Percentiles rank a stretch among this genome's conserved stretches.
phyloP scores from a whole-genome alignment of 2,888 invertebrate species.

The Herminia tarsipennalis region DNA sequence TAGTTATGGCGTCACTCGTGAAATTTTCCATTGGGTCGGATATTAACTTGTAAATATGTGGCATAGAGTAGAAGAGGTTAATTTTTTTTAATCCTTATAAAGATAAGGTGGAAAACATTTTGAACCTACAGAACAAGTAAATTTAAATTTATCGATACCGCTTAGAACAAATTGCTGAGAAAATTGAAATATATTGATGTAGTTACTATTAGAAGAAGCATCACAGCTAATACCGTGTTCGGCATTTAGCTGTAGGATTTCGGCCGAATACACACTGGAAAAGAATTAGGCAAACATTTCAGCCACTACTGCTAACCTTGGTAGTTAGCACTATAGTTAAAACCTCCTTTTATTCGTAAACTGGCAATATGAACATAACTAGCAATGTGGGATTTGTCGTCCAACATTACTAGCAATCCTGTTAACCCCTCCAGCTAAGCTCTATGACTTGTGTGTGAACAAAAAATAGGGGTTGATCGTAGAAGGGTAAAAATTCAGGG shows the following conservation, averaged over 20 bases:
- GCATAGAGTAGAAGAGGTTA: neutral
- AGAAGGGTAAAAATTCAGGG: no score
- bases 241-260: neutral
- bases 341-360: constrained; percentile 5
- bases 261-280: neutral
- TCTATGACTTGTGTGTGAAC: no score
- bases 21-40: neutral
- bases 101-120: neutral
- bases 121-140: neutral
- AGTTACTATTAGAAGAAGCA: no score
- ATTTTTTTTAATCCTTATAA: neutral
- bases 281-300: constrained; percentile 2
- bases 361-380: constrained; percentile 2
- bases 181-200: neutral
- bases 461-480: no score
- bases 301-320: neutral
- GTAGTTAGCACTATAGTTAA: neutral
- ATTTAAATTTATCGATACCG: neutral
- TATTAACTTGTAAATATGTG: neutral
- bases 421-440: no score
- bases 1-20: neutral
- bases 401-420: no score
- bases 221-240: neutral
- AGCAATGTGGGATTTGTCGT: neutral
- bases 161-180: neutral